Evolutionary conservation across 2,888 invertebrate genomes (phyloP).

Genomic region (Heliconius charithonia): DNA sequence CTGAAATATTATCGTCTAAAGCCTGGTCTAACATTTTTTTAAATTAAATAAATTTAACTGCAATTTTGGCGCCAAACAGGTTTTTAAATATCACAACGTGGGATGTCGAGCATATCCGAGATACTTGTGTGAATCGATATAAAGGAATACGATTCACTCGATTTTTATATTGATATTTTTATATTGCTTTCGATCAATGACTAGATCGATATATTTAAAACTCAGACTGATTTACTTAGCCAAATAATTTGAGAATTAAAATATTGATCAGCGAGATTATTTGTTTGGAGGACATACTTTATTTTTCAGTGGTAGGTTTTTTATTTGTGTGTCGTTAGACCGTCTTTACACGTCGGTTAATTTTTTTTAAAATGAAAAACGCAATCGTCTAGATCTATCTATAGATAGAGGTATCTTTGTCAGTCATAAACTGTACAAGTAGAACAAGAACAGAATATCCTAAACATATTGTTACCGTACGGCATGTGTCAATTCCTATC

Average conservation of each 20-base stretch:
- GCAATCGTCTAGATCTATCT: no score
- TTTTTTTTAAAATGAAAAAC: no score
- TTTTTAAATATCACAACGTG: not conserved
- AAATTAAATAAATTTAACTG: constrained; percentile 2
- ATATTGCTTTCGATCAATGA: no score
- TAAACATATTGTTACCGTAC: no score
- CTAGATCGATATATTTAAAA: no score
- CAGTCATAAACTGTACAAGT: no score
- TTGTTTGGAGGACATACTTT: not conserved
- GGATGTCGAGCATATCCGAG: not conserved
- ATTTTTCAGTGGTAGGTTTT: not conserved
- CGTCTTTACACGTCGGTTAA: no score
- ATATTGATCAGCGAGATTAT: not conserved
- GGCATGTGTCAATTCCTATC: no score
- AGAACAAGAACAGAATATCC: no score
- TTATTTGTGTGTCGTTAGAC: no score
- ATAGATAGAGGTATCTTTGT: no score
- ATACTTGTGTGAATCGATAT: not conserved
- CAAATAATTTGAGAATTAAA: not conserved
- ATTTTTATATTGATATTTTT: not conserved
- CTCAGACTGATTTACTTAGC: not conserved
- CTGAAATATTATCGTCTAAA: constrained; percentile 73
- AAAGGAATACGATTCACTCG: not conserved
- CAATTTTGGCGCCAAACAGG: constrained; percentile 30
- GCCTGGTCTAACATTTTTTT: constrained; percentile 69